phyloP scores from a whole-genome alignment of 30 jellyfish, hydroid and myxozoan genomes.

The Catostylus mosaicus region DNA sequence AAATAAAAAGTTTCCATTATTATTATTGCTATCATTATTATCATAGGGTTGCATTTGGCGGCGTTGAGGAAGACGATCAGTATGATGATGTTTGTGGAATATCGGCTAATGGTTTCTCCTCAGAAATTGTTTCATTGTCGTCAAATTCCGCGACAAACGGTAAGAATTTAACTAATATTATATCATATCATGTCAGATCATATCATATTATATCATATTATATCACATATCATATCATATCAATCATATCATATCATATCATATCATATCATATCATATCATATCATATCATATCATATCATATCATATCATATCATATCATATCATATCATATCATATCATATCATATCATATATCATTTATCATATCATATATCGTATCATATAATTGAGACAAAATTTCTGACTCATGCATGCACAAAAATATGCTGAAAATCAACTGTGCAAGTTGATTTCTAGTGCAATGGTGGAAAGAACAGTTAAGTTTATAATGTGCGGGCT shows the following conservation, averaged over 20 bases:
- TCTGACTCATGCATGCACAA: too few species aligned
- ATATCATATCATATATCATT: too few species aligned
- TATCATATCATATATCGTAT: neutral
- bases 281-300: slow-evolving; percentile 17
- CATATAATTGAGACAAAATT: too few species aligned
- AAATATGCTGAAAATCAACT: too few species aligned
- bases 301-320: slow-evolving; percentile 22
- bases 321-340: slow-evolving; percentile 2
- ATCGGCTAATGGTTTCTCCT: neutral
- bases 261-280: slow-evolving; percentile 13
- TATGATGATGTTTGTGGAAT: slow-evolving; percentile 26
- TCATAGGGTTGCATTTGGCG: slow-evolving; percentile 63
- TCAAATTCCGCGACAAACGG: neutral
- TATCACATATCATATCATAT: neutral
- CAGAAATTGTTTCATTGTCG: slow-evolving; percentile 15
- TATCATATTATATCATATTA: neutral
- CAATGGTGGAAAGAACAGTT: too few species aligned
- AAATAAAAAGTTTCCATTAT: neutral
- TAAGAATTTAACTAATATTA: neutral
- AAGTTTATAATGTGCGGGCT: too few species aligned
- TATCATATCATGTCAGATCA: too few species aligned
- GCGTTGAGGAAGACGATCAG: slow-evolving; percentile 11
- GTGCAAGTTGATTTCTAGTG: too few species aligned
- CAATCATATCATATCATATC: slow-evolving; percentile 8
- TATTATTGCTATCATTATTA: neutral